Percentiles rank a stretch among this genome's conserved stretches.
phyloP scores from a whole-genome alignment of 1,140 invertebrate genomes.

The Cheumatopsyche charites region DNA sequence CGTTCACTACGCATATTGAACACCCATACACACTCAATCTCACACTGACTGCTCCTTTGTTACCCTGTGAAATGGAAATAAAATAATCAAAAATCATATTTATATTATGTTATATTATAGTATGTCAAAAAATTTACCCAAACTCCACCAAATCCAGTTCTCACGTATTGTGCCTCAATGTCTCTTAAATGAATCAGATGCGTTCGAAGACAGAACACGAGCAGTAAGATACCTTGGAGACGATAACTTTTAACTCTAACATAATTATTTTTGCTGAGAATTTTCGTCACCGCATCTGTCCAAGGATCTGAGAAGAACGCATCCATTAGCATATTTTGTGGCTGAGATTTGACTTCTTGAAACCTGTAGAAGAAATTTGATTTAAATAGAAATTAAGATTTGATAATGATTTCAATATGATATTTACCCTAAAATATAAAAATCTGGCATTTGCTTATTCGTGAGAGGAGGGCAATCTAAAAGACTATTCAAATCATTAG shows the following conservation, averaged over 20 bases:
- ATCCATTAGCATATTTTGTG: slow-evolving; percentile 82
- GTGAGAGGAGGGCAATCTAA: slow-evolving; percentile 68
- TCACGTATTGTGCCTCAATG: slow-evolving; percentile 83
- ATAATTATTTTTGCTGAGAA: slow-evolving; percentile 73
- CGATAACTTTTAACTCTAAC: slow-evolving; percentile 78
- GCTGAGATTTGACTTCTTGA: slow-evolving; percentile 89
- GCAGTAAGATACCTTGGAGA: slow-evolving; percentile 79
- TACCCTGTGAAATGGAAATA: slow-evolving; percentile 72
- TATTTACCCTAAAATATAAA: slow-evolving; percentile 78
- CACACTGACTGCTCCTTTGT: slow-evolving; percentile 91
- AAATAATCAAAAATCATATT: background rate
- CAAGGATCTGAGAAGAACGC: slow-evolving; percentile 84
- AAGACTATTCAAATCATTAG: slow-evolving; percentile 70
- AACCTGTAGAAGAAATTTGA: slow-evolving; percentile 63
- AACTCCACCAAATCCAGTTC: slow-evolving; percentile 86
- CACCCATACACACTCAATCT: slow-evolving; percentile 85
- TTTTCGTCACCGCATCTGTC: slow-evolving; percentile 76
- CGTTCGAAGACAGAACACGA: slow-evolving; percentile 76
- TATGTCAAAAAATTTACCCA: slow-evolving; percentile 66
- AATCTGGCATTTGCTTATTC: slow-evolving; percentile 71
- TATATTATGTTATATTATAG: background rate
- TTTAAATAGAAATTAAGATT: background rate
- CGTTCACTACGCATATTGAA: slow-evolving; percentile 86
- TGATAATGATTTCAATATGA: background rate
- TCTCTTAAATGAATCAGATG: slow-evolving; percentile 81